Base-by-base conservation (phyloP, 2,113 vertebrate genomes). In the Gallinago paraguaiae region DNA sequence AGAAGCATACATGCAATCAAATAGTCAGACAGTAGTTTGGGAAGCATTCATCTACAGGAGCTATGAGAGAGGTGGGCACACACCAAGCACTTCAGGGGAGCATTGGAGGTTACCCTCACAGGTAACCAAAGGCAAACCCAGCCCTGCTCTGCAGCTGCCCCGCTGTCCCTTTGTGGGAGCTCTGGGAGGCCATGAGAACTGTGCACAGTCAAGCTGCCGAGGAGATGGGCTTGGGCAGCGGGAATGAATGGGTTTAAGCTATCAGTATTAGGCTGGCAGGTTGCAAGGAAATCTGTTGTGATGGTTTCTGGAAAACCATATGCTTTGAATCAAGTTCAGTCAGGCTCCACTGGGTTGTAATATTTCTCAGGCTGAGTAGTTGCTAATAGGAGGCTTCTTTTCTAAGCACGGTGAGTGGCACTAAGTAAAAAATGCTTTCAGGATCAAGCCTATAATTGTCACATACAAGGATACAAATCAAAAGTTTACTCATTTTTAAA, bases 161-260 rank as follows among this genome's bases (percentile, higher is more conserved):
- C 80, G 78, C 96, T 97, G 82, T 92, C 95, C 97, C 96, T 97
- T 91, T 88, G 27, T 11, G 31, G 93, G 86, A 88, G 94, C 95
- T 95, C 84, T 91, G 75, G 45, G 91, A 92, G 95, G 95, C 94
- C 30, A 50, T 51, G 92, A 39, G 86, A 83, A 88, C 94, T 96
- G 93, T 93, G 97, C 97, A 97, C 97, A 96, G 94, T 71, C 90
- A 92, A 86, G 97, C 97, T 97, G 97, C 97, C 81, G 94, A 94
- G 96, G 88, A 95, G 87, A 46, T 91, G 97, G 92, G 95, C 81
- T 45, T 33, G 87, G 83, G 92, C 64, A 97, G 97, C 95, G 98
- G 97, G 98, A 98, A 96, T 93, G 96, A 97, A 95, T 84, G 93
- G 91, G 96, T 97, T 98, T 97, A 93, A 95, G 92, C 91, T 94